These are phyloP conservation scores for Flexamia atlantica DNA, from an alignment of 2,888 invertebrate genomes.

Conservation along the genomic window DNA sequence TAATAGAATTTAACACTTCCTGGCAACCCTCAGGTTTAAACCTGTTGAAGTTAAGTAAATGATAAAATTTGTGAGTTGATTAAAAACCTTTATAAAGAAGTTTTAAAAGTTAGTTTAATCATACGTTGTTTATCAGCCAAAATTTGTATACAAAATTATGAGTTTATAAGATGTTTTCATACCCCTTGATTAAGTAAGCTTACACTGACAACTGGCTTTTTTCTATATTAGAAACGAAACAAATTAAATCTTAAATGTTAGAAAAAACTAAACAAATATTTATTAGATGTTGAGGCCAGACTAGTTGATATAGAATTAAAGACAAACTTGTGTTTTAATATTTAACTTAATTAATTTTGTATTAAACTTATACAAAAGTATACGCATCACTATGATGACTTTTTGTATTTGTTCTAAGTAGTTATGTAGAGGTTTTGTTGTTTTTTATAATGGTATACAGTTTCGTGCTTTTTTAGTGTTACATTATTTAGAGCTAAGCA, in stretches of 20 bases:
- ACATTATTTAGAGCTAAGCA: neutral
- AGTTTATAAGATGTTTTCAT: no score
- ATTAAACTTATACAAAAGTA: neutral
- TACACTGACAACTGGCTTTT: neutral
- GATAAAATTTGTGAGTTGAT: no score
- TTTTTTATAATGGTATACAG: neutral
- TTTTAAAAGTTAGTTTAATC: no score
- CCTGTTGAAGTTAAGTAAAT: no score
- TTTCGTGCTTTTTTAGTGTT: no score
- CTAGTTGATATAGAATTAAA: neutral
- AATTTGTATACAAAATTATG: no score
- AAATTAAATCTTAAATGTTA: neutral
- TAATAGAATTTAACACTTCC: no score
- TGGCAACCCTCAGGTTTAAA: no score
- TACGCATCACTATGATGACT: neutral
- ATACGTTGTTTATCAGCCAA: no score
- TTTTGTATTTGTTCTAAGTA: neutral
- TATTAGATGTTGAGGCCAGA: neutral
- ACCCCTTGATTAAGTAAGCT: no score
- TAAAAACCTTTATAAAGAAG: no score
- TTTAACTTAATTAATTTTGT: neutral
- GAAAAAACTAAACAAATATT: neutral
- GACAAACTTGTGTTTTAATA: neutral
- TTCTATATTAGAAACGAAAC: conserved; percentile 19
- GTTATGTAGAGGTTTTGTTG: neutral